These are phyloP conservation scores for Tribolium madens DNA, from an alignment of 1,140 invertebrate genomes.

Conservation along the genomic window DNA sequence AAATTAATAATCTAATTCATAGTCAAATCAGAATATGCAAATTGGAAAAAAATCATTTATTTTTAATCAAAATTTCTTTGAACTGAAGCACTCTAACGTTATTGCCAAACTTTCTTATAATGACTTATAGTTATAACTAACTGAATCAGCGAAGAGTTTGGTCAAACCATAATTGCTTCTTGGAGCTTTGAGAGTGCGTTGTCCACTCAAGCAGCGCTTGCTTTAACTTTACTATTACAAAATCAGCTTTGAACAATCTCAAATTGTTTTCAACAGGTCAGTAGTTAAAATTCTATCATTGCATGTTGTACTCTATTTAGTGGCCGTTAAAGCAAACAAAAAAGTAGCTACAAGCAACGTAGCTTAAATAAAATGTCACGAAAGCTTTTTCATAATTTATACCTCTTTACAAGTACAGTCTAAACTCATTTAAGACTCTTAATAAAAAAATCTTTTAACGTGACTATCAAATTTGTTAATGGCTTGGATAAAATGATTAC, in stretches of 20 bases:
- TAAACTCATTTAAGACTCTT: conserved; percentile 2
- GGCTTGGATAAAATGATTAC: background rate
- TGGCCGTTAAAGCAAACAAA: background rate
- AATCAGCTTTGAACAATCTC: background rate
- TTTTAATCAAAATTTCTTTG: background rate
- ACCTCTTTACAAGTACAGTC: background rate
- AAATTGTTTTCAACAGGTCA: background rate
- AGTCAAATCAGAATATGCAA: background rate
- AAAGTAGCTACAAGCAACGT: background rate
- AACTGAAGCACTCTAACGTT: conserved; percentile 5
- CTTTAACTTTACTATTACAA: background rate
- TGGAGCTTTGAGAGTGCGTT: conserved; percentile 1
- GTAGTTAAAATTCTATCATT: background rate
- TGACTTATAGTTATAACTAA: conserved; percentile 12
- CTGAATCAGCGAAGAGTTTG: background rate
- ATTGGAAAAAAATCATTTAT: background rate
- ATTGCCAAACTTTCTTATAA: conserved; percentile 13
- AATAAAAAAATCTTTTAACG: background rate
- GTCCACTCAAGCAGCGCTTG: background rate
- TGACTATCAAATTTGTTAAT: conserved; percentile 23
- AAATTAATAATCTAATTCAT: background rate
- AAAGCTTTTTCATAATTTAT: conserved; percentile 4
- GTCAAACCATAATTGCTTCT: conserved; percentile 26
- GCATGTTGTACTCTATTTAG: background rate
- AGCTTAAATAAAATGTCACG: background rate